Conservation (phyloP, 2,113 vertebrate genomes). For the Hippocampus abdominalis region DNA sequence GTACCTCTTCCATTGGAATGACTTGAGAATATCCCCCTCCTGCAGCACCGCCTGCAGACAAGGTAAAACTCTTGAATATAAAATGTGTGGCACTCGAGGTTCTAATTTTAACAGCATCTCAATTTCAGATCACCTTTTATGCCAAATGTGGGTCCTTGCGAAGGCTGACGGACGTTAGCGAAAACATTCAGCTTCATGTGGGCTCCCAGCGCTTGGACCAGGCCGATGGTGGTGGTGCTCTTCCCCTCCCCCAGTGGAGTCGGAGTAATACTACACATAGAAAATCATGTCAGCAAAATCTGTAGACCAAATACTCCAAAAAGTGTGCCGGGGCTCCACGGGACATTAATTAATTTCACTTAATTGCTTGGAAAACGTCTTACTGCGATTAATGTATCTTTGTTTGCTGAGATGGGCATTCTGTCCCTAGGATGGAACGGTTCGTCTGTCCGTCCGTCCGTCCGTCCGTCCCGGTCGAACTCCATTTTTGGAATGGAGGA, state of each 20-base stretch:
- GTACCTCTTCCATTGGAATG: conserved; percentile 98
- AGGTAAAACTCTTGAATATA: conserved; percentile 8
- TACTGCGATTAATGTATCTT: too few relatives aligned
- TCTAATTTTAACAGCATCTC: neutral
- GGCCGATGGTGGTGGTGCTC: conserved; percentile 91
- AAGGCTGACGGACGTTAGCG: conserved; percentile 95
- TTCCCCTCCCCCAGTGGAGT: conserved; percentile 96
- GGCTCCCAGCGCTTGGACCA: conserved; percentile 91
- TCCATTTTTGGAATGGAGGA: too few relatives aligned
- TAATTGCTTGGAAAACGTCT: too few relatives aligned
- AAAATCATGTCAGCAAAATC: conserved; percentile 9
- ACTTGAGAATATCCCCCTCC: conserved; percentile 97
- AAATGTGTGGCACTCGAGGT: neutral
- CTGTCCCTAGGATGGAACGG: too few relatives aligned
- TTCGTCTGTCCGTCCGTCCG: too few relatives aligned
- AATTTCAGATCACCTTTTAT: conserved; percentile 83
- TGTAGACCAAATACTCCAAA: neutral
- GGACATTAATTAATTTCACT: neutral
- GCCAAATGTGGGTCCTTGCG: conserved; percentile 96
- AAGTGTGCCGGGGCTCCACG: neutral
- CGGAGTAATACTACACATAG: conserved; percentile 85
- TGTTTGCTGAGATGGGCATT: too few relatives aligned
- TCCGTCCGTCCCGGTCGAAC: too few relatives aligned
- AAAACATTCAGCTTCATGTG: conserved; percentile 91
- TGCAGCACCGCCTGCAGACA: conserved; percentile 88